A percentile compares a stretch with the other conserved stretches of the same genome.
Conservation (phyloP, 2,113 vertebrate genomes). For the Limnothrissa miodon region DNA sequence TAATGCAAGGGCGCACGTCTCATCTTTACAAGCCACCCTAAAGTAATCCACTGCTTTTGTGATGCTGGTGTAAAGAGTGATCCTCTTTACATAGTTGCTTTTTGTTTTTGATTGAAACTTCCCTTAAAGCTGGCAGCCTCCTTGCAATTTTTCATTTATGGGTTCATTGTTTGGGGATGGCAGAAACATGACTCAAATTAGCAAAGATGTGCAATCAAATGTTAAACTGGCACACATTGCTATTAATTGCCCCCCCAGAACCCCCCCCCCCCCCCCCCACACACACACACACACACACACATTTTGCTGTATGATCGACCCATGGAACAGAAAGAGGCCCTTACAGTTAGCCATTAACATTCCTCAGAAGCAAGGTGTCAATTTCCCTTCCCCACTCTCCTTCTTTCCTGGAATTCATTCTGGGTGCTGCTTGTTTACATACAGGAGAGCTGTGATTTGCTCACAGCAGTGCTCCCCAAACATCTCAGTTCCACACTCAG, state of each 20-base stretch:
- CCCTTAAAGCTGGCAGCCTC: background rate
- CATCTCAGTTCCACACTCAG: background rate
- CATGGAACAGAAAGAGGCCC: background rate
- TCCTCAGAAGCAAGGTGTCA: background rate
- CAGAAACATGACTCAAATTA: background rate
- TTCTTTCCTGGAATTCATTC: constrained; percentile 5
- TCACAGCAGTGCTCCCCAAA: background rate
- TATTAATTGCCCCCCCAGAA: background rate
- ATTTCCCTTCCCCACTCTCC: background rate
- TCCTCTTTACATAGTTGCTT: no score
- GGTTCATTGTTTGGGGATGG: background rate
- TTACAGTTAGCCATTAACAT: constrained; percentile 14
- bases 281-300: no score
- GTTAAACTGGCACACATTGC: background rate
- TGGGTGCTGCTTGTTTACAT: constrained; percentile 5
- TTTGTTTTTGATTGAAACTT: no score
- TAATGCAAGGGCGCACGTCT: background rate
- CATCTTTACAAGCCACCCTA: background rate
- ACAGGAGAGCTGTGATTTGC: background rate
- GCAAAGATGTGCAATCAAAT: background rate
- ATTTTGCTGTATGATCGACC: background rate
- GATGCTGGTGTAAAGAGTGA: background rate
- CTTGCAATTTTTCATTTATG: background rate
- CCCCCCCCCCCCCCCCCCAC: no score
- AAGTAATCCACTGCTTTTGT: background rate